Base-by-base conservation (phyloP, 2,113 vertebrate species). In the Pelecanus crispus region DNA sequence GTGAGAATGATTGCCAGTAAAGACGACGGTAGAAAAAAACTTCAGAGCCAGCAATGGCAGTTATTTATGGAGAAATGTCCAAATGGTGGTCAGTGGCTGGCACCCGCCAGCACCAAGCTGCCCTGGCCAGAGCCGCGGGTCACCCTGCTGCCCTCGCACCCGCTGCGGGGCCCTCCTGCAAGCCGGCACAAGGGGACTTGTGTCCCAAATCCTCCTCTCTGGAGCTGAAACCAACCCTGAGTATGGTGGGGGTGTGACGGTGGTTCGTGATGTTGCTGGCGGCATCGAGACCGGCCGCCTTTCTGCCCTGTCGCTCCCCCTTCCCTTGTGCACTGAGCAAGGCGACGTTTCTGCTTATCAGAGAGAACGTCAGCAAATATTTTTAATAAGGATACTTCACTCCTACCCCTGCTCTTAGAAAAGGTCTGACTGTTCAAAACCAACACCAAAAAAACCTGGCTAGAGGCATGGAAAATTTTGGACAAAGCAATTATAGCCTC, bases 191-290 rank as follows among this genome's bases (percentile, higher is more conserved):
- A 42, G 34, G 25, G 38, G 5, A 28, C 1, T 10, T 34, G 52
- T 36, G n/a, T 58, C 44, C 84, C 38, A 26, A 7, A 34, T 24
- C 40, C 29, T 86, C 22, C 81, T 77, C 32, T 59, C 6, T 1
- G 1, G 21, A 56, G 55, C 45, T 17, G 50, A 45, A 63, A 55
- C 13, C 53, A 42, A 61, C 32, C 38, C 61, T 10, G 20, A 26
- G 11, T 7, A 36, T 0, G 0, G 38, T 5, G 22, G 12, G 19
- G 2, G 4, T 1, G 19, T 4, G 20, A 36, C 6, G 0, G 3
- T 3, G 47, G 38, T 24, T 94, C 15, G 25, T 50, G 52, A 4
- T 25, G 10, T 0, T 22, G 32, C 58, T 63, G 66, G 56, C 5
- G 10, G 21, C 70, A 49, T 1, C 1, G 1, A 6, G 15, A 28